Percentiles rank a stretch among this genome's conserved stretches.
These are phyloP conservation scores for Chlorodrepanis virens DNA, from an alignment of 2,113 vertebrate species.

Conservation along the genomic window DNA sequence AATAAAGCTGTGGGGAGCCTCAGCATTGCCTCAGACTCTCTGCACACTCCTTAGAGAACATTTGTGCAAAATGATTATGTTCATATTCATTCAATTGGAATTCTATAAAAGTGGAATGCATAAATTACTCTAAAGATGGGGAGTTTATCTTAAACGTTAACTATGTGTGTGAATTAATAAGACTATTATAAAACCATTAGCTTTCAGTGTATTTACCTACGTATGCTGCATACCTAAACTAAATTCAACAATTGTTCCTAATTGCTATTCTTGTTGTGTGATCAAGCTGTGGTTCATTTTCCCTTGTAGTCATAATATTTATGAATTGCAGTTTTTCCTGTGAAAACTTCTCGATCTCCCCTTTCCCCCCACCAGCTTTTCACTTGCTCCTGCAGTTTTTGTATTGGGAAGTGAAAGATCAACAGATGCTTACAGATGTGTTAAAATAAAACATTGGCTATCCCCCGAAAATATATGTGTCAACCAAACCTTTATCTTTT, in stretches of 20 bases:
- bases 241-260: constrained; percentile 60
- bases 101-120: constrained; percentile 83
- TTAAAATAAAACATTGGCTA: not conserved
- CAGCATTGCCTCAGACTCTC: constrained; percentile 77
- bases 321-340: constrained; percentile 42
- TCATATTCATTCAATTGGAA: constrained; percentile 85
- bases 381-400: not conserved
- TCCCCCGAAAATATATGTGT: not conserved
- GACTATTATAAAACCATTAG: constrained; percentile 95
- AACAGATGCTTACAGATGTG: not conserved
- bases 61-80: constrained; percentile 86
- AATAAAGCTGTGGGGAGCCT: constrained; percentile 84
- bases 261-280: constrained; percentile 64
- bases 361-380: not conserved
- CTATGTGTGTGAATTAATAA: constrained; percentile 92
- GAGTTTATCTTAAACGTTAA: constrained; percentile 87
- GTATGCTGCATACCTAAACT: constrained; percentile 63
- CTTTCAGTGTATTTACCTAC: constrained; percentile 83
- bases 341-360: not conserved
- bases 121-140: constrained; percentile 83
- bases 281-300: constrained; percentile 72
- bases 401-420: not conserved
- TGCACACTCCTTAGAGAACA: constrained; percentile 80
- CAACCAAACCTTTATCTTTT: not conserved
- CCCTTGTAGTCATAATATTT: constrained; percentile 66